Evolutionary conservation across 2,888 invertebrate species (phyloP).

Genomic region (Rhingia rostrata): DNA sequence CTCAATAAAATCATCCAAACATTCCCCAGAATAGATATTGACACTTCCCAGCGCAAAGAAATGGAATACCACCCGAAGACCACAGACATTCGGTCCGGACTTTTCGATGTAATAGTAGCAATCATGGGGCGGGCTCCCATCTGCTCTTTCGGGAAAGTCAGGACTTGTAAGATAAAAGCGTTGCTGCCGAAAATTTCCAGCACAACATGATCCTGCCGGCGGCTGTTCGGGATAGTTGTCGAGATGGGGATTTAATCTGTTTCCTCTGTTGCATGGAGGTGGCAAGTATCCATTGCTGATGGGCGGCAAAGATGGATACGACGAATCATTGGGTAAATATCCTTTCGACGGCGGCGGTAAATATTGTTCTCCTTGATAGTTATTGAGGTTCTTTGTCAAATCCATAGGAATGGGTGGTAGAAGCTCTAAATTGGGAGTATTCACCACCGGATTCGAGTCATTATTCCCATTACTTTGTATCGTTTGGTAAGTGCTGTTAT

Average conservation of each 20-base stretch:
- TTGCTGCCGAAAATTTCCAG: conserved; percentile 81
- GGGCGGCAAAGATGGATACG: conserved; percentile 24
- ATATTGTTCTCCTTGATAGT: conserved; percentile 43
- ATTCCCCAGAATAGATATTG: conserved; percentile 76
- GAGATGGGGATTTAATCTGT: conserved; percentile 60
- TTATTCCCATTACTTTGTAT: not conserved
- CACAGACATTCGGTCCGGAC: conserved; percentile 83
- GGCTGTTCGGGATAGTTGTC: conserved; percentile 74
- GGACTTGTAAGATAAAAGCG: conserved; percentile 85
- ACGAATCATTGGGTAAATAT: conserved; percentile 39
- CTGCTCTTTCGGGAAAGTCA: conserved; percentile 84
- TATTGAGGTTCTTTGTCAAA: conserved; percentile 51
- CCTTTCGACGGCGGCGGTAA: conserved; percentile 28
- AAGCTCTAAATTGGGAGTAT: conserved; percentile 16
- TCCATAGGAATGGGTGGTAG: conserved; percentile 23
- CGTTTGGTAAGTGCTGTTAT: conserved; percentile 32
- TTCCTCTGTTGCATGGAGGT: conserved; percentile 75
- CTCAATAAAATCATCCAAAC: conserved; percentile 84
- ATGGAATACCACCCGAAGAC: conserved; percentile 84
- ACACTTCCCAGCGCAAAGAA: conserved; percentile 84
- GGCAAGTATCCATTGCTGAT: conserved; percentile 17
- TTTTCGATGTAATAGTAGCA: conserved; percentile 84
- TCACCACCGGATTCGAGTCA: not conserved
- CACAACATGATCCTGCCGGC: conserved; percentile 82
- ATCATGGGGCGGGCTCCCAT: conserved; percentile 80